Evolutionary conservation across 2,888 invertebrate species (phyloP).

Genomic region (Microplitis deprimator): DNA sequence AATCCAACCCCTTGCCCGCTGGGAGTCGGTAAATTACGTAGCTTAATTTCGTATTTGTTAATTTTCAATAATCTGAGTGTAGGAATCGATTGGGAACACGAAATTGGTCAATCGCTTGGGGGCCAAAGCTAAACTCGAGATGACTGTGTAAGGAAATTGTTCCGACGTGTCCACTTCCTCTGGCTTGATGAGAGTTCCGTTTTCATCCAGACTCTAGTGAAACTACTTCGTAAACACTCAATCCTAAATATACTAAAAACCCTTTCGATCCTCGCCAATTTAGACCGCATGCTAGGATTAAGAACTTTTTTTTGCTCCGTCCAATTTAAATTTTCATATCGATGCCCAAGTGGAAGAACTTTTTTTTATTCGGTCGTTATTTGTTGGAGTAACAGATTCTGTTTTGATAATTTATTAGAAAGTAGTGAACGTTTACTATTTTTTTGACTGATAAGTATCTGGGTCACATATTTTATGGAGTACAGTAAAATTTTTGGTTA

Average conservation of each 20-base stretch:
- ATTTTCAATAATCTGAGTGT: conserved; percentile 12
- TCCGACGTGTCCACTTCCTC: conserved; percentile 71
- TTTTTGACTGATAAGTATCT: too few species aligned
- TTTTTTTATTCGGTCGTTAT: too few species aligned
- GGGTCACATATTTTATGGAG: too few species aligned
- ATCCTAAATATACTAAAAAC: conserved; percentile 2
- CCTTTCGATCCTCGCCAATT: conserved; percentile 1
- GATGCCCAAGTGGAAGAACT: too few species aligned
- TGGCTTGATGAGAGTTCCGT: conserved; percentile 70
- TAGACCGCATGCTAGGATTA: not conserved
- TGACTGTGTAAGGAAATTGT: conserved; percentile 69
- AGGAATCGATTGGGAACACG: conserved; percentile 59
- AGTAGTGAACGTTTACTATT: too few species aligned
- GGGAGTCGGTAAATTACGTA: conserved; percentile 52
- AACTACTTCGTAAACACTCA: not conserved
- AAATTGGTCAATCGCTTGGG: conserved; percentile 68
- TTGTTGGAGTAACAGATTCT: too few species aligned
- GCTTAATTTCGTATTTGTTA: not conserved
- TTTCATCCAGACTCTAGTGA: conserved; percentile 45
- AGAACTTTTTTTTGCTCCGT: too few species aligned
- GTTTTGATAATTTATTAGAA: too few species aligned
- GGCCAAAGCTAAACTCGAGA: conserved; percentile 37
- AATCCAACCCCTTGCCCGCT: too few species aligned
- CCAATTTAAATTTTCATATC: too few species aligned
- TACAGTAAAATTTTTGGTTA: too few species aligned